Conservation (phyloP, 2,113 vertebrate species). For the Sceloporus undulatus region DNA sequence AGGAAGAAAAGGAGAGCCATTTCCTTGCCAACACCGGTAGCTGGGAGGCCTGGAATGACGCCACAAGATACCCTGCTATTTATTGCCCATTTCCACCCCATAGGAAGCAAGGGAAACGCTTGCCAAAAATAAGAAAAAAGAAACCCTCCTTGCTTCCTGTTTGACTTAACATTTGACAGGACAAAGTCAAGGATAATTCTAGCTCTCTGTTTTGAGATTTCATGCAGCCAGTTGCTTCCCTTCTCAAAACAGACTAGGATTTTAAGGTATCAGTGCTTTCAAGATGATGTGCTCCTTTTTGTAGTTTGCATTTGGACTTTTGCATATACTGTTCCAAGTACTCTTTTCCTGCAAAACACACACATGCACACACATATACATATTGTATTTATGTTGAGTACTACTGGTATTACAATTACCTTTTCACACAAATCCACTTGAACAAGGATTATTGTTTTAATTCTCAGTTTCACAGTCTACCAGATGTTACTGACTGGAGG, state of each 20-base stretch:
- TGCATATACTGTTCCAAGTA: conserved; percentile 13
- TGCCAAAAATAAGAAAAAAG: conserved; percentile 67
- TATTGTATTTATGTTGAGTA: neutral
- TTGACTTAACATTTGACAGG: conserved; percentile 80
- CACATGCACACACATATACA: neutral
- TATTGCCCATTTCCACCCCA: conserved; percentile 82
- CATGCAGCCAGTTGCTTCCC: conserved; percentile 68
- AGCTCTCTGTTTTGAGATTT: conserved; percentile 75
- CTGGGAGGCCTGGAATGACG: conserved; percentile 77
- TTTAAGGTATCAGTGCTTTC: conserved; percentile 74
- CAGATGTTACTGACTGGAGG: too few species aligned
- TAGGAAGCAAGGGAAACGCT: conserved; percentile 78
- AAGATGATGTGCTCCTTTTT: conserved; percentile 54
- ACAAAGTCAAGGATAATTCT: conserved; percentile 76
- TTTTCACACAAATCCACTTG: neutral
- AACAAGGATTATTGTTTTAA: too few species aligned
- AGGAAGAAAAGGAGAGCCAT: conserved; percentile 76
- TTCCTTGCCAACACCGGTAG: conserved; percentile 80
- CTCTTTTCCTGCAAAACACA: neutral
- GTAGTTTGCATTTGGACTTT: conserved; percentile 12
- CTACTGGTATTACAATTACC: neutral
- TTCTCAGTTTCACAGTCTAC: too few species aligned
- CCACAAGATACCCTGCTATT: conserved; percentile 84
- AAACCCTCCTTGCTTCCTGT: conserved; percentile 73
- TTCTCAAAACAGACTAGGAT: conserved; percentile 64